Evolutionary conservation across 2,797 vertebrate species (phyloP), one percentile per base, ranked within the genome.

Genomic region (Alosa sapidissima): DNA sequence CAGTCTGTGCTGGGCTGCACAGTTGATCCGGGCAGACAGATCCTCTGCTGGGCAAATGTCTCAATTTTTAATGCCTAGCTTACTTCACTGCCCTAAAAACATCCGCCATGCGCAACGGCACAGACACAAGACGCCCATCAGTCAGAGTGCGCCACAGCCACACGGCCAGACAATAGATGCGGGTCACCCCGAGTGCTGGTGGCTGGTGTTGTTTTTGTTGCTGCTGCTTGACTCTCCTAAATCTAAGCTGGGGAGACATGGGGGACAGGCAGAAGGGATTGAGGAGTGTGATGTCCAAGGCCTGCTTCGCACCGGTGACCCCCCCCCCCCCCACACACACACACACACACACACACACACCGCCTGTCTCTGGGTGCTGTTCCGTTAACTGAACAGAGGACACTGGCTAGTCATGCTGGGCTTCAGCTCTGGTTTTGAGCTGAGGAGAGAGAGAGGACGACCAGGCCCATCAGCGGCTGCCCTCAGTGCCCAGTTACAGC

Each of bases 61-160:
- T 87, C 81, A 72, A 87, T 88, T 85, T 89, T 87, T 89, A 83
- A 89, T 88, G 81, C 81, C 81, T 21, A 16, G 47, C 81, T 86
- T 81, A 81, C 49, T 65, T 84, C 86, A 52, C 62, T 54, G 83
- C 81, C 86, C 87, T 84, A 83, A 87, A 89, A 86, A 88, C 88
- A 87, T 75, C 65, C 81, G 82, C 82, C 72, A 13, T 6, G 3
- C 36, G 11, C 1, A 21, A 45, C 5, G 33, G 13, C 72, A 78
- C 72, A 78, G 16, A 78, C 11, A 28, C 11, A 13, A 72, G 24
- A 72, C 33, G 28, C 1, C 33, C 58, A 62, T 62, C 55, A 58
- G 55, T 58, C 55, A 58, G 19, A 21, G 19, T 16, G 21, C 4
- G 54, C 16, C 54, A 58, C 54, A 21, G 52, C 0, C 49, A 51